phyloP scores from a whole-genome alignment of 2,888 invertebrate species.

The Galeruca laticollis region DNA sequence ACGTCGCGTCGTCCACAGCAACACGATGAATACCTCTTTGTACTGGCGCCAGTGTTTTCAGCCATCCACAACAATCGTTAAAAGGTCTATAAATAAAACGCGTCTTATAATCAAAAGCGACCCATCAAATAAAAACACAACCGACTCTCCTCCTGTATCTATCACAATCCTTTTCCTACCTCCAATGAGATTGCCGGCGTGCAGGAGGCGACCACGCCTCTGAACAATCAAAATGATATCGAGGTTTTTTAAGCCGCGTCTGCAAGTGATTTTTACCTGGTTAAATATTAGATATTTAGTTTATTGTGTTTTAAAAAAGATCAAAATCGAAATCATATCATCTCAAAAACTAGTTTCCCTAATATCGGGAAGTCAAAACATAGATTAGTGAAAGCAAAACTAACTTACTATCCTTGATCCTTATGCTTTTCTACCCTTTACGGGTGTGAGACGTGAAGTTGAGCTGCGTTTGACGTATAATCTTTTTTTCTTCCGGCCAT shows the following conservation, averaged over 20 bases:
- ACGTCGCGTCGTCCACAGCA: background rate
- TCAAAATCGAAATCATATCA: too few species aligned
- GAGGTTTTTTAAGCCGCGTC: background rate
- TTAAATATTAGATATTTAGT: too few species aligned
- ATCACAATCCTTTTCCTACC: slow-evolving; percentile 16
- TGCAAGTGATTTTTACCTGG: background rate
- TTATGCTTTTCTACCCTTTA: too few species aligned
- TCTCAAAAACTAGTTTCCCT: too few species aligned
- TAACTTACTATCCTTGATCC: too few species aligned
- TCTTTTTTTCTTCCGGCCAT: too few species aligned
- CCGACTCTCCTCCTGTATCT: slow-evolving; percentile 47
- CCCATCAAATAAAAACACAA: slow-evolving; percentile 57
- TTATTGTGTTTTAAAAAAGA: too few species aligned
- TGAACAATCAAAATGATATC: slow-evolving; percentile 9
- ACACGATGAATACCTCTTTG: slow-evolving; percentile 15
- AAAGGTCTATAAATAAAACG: slow-evolving; percentile 63
- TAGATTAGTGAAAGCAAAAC: too few species aligned
- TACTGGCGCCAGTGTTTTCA: slow-evolving; percentile 61
- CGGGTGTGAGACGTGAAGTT: too few species aligned
- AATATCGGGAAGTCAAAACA: too few species aligned
- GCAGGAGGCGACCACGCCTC: slow-evolving; percentile 40
- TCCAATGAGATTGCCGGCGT: slow-evolving; percentile 38
- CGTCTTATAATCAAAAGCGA: slow-evolving; percentile 56
- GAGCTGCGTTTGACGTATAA: too few species aligned
- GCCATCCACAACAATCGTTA: slow-evolving; percentile 57